phyloP scores from a whole-genome alignment of 2,888 invertebrate species.

The Celastrina argiolus region DNA sequence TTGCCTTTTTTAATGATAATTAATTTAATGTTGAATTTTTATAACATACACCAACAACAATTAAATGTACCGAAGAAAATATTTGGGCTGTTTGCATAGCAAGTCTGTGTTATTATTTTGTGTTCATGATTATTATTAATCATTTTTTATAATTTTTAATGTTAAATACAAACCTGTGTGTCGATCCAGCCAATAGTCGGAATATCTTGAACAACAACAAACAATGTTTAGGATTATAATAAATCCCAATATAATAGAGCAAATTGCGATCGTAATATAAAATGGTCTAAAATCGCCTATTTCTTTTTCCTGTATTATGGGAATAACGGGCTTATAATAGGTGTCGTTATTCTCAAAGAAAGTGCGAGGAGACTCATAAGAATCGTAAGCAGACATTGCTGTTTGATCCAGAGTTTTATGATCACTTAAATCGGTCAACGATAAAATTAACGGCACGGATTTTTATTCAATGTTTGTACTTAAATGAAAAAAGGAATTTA shows the following conservation, averaged over 20 bases:
- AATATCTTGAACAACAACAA: constrained; percentile 88
- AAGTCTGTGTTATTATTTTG: background rate
- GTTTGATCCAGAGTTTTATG: constrained; percentile 30
- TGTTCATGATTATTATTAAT: background rate
- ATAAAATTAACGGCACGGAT: background rate
- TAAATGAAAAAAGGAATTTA: constrained; percentile 14
- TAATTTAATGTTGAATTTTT: too few species aligned
- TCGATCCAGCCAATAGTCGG: constrained; percentile 88
- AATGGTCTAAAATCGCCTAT: constrained; percentile 89
- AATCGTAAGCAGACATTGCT: constrained; percentile 64
- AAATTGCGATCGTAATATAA: constrained; percentile 88
- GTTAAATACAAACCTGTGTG: constrained; percentile 80
- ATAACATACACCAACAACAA: too few species aligned
- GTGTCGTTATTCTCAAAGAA: constrained; percentile 68
- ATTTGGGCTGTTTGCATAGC: background rate
- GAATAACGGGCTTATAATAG: constrained; percentile 53
- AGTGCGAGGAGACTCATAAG: constrained; percentile 41
- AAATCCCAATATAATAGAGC: constrained; percentile 83
- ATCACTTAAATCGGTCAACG: background rate
- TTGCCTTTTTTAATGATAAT: too few species aligned
- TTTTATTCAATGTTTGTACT: background rate
- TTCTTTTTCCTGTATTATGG: constrained; percentile 50
- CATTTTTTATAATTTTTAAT: background rate
- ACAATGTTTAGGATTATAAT: constrained; percentile 87
- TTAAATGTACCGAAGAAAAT: too few species aligned